Percentiles rank a stretch among this genome's conserved stretches.
Evolutionary conservation across 1,140 invertebrate genomes (phyloP).

Genomic region (Lamellibrachia luymesi): DNA sequence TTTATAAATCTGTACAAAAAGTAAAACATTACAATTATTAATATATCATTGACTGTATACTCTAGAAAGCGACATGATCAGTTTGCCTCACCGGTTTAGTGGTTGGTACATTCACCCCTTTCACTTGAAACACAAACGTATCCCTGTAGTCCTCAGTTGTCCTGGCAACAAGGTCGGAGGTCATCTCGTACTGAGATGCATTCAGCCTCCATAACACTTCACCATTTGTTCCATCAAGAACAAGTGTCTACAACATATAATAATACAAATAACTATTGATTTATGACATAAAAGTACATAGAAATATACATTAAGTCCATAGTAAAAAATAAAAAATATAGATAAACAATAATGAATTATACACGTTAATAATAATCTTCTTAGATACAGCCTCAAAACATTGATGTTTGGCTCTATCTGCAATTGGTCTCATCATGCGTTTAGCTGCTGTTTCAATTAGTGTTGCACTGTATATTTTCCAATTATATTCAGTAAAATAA

Average conservation of each 20-base stretch:
- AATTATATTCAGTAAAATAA: too few species aligned
- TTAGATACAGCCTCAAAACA: too few species aligned
- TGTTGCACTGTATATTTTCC: too few species aligned
- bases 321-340: too few species aligned
- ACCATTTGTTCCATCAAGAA: slow-evolving; percentile 38
- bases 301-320: too few species aligned
- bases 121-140: slow-evolving; percentile 38
- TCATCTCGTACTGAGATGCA: slow-evolving; percentile 30
- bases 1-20: too few species aligned
- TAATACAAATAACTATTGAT: background rate
- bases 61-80: background rate
- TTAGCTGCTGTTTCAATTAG: too few species aligned
- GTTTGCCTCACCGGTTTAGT: background rate
- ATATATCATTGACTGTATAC: background rate
- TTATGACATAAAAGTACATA: background rate
- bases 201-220: slow-evolving; percentile 31
- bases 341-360: too few species aligned
- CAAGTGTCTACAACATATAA: slow-evolving; percentile 29
- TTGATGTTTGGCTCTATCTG: too few species aligned
- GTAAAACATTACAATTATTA: too few species aligned
- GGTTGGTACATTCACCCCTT: slow-evolving; percentile 26
- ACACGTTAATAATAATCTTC: background rate
- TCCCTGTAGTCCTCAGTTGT: slow-evolving; percentile 34
- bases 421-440: too few species aligned
- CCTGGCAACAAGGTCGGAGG: slow-evolving; percentile 36